Percentiles rank a stretch among this genome's conserved stretches.
These are phyloP conservation scores for Troides helena DNA, from an alignment of 2,888 invertebrate genomes.

Conservation along the genomic window DNA sequence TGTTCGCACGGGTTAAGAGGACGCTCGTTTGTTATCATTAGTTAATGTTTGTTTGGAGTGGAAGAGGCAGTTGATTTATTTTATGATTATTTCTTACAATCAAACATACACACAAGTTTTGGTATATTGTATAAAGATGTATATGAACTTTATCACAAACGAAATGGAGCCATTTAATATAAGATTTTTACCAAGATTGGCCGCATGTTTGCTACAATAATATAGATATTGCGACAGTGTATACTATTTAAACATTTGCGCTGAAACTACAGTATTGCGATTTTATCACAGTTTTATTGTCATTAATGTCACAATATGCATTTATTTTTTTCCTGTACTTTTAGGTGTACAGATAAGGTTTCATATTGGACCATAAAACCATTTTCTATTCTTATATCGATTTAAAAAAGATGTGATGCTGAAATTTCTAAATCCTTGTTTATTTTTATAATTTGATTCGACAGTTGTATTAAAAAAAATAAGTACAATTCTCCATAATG, in stretches of 20 bases:
- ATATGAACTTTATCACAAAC: neutral
- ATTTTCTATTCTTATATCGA: slow-evolving; percentile 4
- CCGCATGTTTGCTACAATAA: slow-evolving; percentile 6
- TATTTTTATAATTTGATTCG: neutral
- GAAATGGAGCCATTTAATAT: neutral
- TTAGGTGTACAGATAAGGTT: slow-evolving; percentile 15
- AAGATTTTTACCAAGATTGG: slow-evolving; percentile 11
- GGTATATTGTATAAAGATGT: slow-evolving; percentile 7
- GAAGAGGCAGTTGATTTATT: slow-evolving; percentile 35
- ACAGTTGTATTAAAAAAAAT: neutral
- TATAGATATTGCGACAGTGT: neutral
- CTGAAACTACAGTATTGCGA: slow-evolving; percentile 1
- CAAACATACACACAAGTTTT: slow-evolving; percentile 27
- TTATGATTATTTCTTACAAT: slow-evolving; percentile 35
- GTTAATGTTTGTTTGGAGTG: slow-evolving; percentile 43
- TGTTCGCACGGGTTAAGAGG: slow-evolving; percentile 49
- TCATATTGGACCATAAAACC: slow-evolving; percentile 7
- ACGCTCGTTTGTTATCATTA: slow-evolving; percentile 58
- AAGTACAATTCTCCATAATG: neutral
- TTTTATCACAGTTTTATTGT: slow-evolving; percentile 21
- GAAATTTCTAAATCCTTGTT: slow-evolving; percentile 22
- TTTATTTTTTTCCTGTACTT: slow-evolving; percentile 12
- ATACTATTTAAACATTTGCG: neutral
- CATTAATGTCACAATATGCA: slow-evolving; percentile 22
- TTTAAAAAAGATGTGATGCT: slow-evolving; percentile 4